These are phyloP conservation scores for Corythornis madagascariensis DNA, from an alignment of 2,113 vertebrate species.

Conservation along the genomic window DNA sequence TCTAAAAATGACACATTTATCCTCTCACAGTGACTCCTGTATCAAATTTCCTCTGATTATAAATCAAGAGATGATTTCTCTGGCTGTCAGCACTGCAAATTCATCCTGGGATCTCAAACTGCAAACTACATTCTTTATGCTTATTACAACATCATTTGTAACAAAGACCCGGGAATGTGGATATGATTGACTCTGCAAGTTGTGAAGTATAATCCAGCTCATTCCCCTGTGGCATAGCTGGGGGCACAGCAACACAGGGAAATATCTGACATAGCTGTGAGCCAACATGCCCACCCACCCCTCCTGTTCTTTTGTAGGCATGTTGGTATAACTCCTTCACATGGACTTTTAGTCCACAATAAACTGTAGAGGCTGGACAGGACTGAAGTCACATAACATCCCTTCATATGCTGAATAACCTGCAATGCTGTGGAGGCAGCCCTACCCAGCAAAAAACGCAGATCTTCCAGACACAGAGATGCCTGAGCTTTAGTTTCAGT, in stretches of 20 bases:
- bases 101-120: constrained; percentile 54
- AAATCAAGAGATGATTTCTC: constrained; percentile 62
- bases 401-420: neutral
- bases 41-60: constrained; percentile 62
- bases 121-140: constrained; percentile 65
- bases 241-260: neutral
- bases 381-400: neutral
- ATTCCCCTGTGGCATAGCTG: neutral
- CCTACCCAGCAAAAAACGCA: neutral
- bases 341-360: neutral
- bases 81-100: constrained; percentile 55
- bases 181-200: neutral
- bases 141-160: constrained; percentile 56
- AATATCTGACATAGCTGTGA: neutral
- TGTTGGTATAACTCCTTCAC: neutral
- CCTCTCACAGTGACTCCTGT: constrained; percentile 31
- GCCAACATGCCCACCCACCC: neutral
- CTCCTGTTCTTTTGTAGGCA: rapidly evolving
- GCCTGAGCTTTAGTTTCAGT: neutral
- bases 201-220: neutral
- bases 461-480: neutral
- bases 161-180: neutral
- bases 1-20: constrained; percentile 61
- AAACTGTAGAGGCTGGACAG: neutral
- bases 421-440: neutral